Conservation (phyloP, 1,140 invertebrate genomes). For the Tachypleus tridentatus region DNA sequence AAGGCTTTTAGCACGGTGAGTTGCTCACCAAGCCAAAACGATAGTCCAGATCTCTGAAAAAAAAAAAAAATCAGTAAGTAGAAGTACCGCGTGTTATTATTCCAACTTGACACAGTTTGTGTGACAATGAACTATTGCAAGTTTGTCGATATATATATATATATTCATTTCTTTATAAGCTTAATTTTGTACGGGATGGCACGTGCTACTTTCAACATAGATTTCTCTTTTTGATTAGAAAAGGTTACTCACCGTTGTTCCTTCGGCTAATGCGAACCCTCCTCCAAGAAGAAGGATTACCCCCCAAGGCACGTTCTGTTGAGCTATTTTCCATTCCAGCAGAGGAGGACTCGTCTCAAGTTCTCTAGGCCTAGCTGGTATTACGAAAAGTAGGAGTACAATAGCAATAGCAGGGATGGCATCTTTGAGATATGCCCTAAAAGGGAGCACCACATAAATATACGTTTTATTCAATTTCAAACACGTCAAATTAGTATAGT, state of each 20-base stretch:
- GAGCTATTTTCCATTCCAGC: conserved; percentile 33
- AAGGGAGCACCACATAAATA: too few species aligned
- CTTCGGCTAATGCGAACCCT: conserved; percentile 77
- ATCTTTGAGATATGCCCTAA: conserved; percentile 35
- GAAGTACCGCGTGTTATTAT: too few species aligned
- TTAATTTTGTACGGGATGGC: too few species aligned
- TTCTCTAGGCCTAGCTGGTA: conserved; percentile 21
- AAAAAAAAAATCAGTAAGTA: neutral
- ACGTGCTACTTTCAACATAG: too few species aligned
- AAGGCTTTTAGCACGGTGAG: neutral
- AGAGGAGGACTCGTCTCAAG: conserved; percentile 22
- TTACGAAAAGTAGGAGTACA: conserved; percentile 34
- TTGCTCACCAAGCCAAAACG: neutral
- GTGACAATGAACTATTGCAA: too few species aligned
- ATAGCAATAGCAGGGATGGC: conserved; percentile 35
- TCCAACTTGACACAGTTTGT: too few species aligned
- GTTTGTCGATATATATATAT: too few species aligned
- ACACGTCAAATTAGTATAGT: too few species aligned
- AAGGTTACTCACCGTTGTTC: conserved; percentile 43
- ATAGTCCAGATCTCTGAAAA: neutral
- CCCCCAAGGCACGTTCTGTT: conserved; percentile 38
- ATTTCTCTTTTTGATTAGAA: neutral
- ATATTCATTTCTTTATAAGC: too few species aligned
- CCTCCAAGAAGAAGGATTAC: conserved; percentile 47
- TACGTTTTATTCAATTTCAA: too few species aligned